Percentiles rank a stretch among this genome's conserved stretches.
phyloP scores from a whole-genome alignment of 2,113 vertebrate genomes.

The human (Homo sapiens) region DNA sequence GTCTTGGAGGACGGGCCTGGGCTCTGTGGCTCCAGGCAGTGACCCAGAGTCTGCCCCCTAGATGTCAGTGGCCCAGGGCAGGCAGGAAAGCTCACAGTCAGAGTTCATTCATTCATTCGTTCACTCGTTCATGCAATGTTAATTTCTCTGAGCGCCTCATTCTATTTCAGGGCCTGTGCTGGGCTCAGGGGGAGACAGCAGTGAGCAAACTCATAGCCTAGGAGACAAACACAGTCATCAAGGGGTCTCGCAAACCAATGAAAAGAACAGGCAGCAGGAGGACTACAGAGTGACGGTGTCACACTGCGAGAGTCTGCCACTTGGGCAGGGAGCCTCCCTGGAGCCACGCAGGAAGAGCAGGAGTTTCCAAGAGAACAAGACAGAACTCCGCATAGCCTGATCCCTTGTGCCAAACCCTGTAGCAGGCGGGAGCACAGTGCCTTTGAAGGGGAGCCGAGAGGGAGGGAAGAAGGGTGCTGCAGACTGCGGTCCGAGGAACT shows the following conservation, averaged over 20 bases:
- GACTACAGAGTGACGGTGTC: not conserved
- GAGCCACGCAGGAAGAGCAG: not conserved
- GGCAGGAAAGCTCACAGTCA: not conserved
- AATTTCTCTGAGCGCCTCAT: accelerated
- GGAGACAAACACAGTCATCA: not conserved
- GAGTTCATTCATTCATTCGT: not conserved
- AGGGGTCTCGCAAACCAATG: accelerated
- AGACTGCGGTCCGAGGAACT: accelerated
- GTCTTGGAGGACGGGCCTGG: not conserved
- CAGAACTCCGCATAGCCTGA: not conserved
- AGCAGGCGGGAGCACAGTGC: not conserved
- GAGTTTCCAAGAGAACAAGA: not conserved
- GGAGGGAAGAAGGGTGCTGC: not conserved
- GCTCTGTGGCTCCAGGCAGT: not conserved
- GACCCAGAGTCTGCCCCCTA: not conserved
- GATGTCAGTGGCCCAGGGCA: not conserved
- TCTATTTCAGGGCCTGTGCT: accelerated
- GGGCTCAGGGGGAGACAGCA: not conserved
- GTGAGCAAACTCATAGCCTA: no score
- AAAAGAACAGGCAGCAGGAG: not conserved
- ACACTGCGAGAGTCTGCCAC: accelerated
- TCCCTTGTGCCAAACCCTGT: not conserved
- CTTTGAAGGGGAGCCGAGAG: not conserved
- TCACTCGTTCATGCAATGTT: not conserved
- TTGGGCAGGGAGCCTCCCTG: not conserved